Evolutionary conservation across 2,888 invertebrate genomes (phyloP), one percentile per base, ranked within the genome.

Genomic region (Caenorhabditis virilis): DNA sequence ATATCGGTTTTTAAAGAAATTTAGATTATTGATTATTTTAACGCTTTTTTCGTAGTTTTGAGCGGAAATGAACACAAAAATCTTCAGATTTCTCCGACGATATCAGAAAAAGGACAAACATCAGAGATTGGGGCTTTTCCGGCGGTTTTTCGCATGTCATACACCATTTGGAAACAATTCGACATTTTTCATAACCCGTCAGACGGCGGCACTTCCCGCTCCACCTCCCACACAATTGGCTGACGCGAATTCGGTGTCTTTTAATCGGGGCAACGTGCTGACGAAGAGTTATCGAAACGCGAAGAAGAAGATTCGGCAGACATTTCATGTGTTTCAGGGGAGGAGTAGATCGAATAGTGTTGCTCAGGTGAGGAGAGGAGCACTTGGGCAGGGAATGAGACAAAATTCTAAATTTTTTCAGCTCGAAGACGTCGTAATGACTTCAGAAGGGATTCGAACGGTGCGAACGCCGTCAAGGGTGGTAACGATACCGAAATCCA

Each of bases 81-180:
- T n/a, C 15, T 33, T 60, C 23, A 69, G 72, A 46, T 69, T 72
- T 20, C 57, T 72, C 1, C 58, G 54, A 2, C 58, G 65, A 2
- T 63, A 61, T 45, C 47, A 62, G 5, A 67, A 63, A 22, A 48
- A 51, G 20, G 55, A 66, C 23, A 16, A 26, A 1, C 47, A 51
- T n/a, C 56, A 69, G 15, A 51, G 62, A 9, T 38, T 58, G 20
- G 62, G 65, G 11, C 35, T 72, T 11, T 64, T 72, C 38, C 66
- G 66, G 3, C 60, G 67, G 0, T 57, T 72, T 30, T 70, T 72
- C 43, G 51, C 64, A n/a, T 72, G 72, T 35, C 72, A 69, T 23
- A 26, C 57, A n/a, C 57, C 51, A n/a, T 53, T 53, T 41, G 46
- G 58, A 39, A 52, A 58, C 23, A n/a, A n/a, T n/a, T n/a, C n/a